A percentile compares a stretch with the other conserved stretches of the same genome.
Evolutionary conservation across 2,113 vertebrate species (phyloP).

Genomic region (Proterorhinus semilunaris): DNA sequence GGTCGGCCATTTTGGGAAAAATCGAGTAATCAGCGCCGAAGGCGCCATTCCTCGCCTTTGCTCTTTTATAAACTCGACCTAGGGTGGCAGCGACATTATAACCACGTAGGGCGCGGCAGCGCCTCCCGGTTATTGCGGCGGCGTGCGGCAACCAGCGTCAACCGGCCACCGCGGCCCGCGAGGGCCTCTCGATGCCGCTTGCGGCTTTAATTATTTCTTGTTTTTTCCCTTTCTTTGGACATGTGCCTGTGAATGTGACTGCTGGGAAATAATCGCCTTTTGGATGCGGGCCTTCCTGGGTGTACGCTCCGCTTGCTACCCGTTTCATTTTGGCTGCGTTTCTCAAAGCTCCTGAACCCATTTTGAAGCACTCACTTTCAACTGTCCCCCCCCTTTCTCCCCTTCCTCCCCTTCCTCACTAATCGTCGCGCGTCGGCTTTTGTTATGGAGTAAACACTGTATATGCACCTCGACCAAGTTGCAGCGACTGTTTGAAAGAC

Average conservation of each 20-base stretch:
- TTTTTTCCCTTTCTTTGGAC: conserved; percentile 13
- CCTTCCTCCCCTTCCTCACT: conserved; percentile 1
- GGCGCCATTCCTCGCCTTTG: no score
- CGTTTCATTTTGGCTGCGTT: conserved; percentile 62
- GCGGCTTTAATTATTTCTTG: no score
- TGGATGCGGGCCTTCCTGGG: conserved; percentile 45
- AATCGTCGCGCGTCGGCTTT: conserved; percentile 14
- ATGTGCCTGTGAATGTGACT: conserved; percentile 29
- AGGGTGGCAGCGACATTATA: no score
- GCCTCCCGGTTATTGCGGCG: no score
- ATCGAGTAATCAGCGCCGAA: no score
- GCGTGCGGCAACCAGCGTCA: no score
- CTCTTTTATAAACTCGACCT: no score
- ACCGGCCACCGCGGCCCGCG: no score
- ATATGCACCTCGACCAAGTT: conserved; percentile 17
- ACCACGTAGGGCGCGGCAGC: no score
- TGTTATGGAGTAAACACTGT: not conserved
- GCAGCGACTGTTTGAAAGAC: conserved; percentile 18
- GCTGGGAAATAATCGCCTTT: conserved; percentile 61
- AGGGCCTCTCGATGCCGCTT: no score
- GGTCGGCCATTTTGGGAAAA: no score
- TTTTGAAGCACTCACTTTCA: conserved; percentile 53
- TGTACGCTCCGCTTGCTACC: conserved; percentile 52
- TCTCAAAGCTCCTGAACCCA: conserved; percentile 59
- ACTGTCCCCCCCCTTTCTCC: not conserved